These are phyloP conservation scores for Metalampra italica DNA, from an alignment of 2,888 invertebrate genomes.

Conservation along the genomic window DNA sequence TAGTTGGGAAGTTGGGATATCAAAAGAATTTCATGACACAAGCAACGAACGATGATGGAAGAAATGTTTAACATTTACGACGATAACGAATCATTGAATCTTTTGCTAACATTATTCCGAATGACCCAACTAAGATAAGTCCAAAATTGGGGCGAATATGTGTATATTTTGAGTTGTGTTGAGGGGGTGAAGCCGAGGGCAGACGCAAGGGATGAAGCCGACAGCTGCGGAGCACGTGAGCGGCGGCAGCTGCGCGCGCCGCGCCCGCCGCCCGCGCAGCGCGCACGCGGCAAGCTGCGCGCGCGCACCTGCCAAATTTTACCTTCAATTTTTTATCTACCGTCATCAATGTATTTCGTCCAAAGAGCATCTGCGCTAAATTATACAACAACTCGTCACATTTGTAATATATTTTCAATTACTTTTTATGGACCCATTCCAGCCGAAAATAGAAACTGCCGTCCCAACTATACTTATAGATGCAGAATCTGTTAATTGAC, in stretches of 20 bases:
- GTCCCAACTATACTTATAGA: no score
- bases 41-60: no score
- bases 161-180: background rate
- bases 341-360: constrained; percentile 19
- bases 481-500: no score
- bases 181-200: constrained; percentile 25
- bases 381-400: background rate
- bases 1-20: no score
- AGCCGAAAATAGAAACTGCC: no score
- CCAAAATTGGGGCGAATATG: background rate
- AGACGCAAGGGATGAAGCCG: constrained; percentile 41
- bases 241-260: constrained; percentile 49
- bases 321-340: constrained; percentile 38
- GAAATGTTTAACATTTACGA: no score
- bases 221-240: constrained; percentile 72
- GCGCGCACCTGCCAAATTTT: constrained; percentile 63
- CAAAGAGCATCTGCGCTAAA: constrained; percentile 23
- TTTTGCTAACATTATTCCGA: no score
- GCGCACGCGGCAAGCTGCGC: constrained; percentile 68
- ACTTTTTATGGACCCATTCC: no score
- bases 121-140: no score
- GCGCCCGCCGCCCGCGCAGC: constrained; percentile 59
- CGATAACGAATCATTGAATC: no score
- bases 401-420: background rate
- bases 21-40: no score